Evolutionary conservation across 1,140 invertebrate species (phyloP), one percentile per base, ranked within the genome.

Genomic region (Pseudomyrmex concolor): DNA sequence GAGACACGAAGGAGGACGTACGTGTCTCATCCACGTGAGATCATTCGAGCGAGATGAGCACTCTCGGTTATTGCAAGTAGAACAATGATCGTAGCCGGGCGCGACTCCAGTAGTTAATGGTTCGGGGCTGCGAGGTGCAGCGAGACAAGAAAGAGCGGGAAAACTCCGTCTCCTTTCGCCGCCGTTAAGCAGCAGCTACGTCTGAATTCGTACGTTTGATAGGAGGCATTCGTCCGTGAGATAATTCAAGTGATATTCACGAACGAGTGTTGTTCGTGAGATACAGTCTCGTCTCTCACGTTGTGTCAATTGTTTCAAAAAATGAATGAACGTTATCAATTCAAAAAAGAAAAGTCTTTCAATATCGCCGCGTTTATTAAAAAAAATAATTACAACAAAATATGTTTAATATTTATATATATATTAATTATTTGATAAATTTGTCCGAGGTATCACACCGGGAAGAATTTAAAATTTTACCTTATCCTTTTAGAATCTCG

Each of bases 41-140:
- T 86, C 84, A 71, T 87, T 25, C 80, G 22, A 71, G 67, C 72
- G 62, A 66, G 71, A 87, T 83, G 86, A 86, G 86, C 86, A 87
- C 86, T 87, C 86, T 86, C 55, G 66, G 86, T 86, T 87, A 87
- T 87, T 87, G 84, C 80, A 86, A 86, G 60, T 71, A 70, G 72
- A 87, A 84, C 85, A 86, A 84, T 80, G 62, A 86, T 86, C 80
- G 84, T 55, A 77, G 19, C 62, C 54, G 60, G 51, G 70, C 72
- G 45, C 43, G 51, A 63, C 50, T 43, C 45, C 34, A 67, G 63
- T 68, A 62, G 57, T 84, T 76, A 76, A 87, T 78, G 48, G 68
- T 45, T 50, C 48, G 25, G 60, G 17, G 4, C 54, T 66, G 83
- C 74, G 51, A 87, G 81, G 64, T 81, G 70, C 66, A 84, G 43